These are phyloP conservation scores for Bombus balteatus DNA, from an alignment of 1,140 invertebrate genomes.

Conservation along the genomic window DNA sequence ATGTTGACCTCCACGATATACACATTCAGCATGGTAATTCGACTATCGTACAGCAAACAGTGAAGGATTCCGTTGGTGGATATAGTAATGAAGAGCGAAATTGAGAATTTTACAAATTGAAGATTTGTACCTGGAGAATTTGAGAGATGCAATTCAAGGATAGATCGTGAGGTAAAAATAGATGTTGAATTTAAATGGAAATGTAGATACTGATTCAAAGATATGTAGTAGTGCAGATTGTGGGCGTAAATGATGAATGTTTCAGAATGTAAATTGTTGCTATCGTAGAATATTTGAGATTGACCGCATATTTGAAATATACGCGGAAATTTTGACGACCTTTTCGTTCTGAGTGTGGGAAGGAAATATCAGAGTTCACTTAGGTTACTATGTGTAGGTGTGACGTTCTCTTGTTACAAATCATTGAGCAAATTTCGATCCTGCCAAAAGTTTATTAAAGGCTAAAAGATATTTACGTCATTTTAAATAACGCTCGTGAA, in stretches of 20 bases:
- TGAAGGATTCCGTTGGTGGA: not conserved
- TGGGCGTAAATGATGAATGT: not conserved
- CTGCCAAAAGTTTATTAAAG: not conserved
- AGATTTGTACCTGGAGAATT: too few relatives aligned
- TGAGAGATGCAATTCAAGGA: too few relatives aligned
- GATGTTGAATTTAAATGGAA: too few relatives aligned
- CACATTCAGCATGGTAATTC: slow-evolving; percentile 12
- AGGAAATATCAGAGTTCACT: not conserved
- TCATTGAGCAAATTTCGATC: not conserved
- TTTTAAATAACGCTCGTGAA: not conserved
- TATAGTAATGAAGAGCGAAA: not conserved
- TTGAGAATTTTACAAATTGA: not conserved
- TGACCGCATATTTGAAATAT: not conserved
- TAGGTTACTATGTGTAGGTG: not conserved
- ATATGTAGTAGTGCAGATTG: not conserved
- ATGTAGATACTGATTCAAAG: not conserved
- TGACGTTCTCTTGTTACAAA: not conserved
- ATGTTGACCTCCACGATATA: slow-evolving; percentile 20
- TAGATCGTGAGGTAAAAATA: too few relatives aligned
- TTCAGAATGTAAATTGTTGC: not conserved
- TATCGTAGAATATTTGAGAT: not conserved
- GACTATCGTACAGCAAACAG: not conserved
- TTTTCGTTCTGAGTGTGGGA: not conserved
- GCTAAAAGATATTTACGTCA: not conserved
- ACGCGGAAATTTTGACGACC: not conserved